Percentiles rank a stretch among this genome's conserved stretches.
Conservation (phyloP, 2,888 invertebrate genomes). For the Agrochola litura region DNA sequence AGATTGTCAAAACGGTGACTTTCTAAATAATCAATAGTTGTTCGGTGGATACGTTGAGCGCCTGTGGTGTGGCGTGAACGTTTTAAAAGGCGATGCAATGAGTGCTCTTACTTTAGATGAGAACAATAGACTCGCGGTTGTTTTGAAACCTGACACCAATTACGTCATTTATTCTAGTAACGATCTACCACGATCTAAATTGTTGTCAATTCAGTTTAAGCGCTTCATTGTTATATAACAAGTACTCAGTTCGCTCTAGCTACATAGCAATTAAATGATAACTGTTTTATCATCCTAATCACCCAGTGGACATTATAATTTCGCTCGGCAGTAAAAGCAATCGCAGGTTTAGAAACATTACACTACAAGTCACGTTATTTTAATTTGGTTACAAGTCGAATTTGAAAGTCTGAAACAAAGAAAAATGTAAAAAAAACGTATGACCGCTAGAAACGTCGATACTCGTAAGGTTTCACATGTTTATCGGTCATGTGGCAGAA, state of each 20-base stretch:
- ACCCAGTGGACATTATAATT: constrained; percentile 39
- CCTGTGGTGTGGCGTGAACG: constrained; percentile 67
- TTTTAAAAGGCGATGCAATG: constrained; percentile 66
- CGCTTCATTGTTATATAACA: constrained; percentile 65
- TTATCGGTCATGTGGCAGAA: constrained; percentile 60
- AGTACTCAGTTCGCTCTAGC: constrained; percentile 74
- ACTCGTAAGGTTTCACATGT: constrained; percentile 74
- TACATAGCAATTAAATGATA: constrained; percentile 57
- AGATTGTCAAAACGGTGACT: constrained; percentile 30
- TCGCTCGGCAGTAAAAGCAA: constrained; percentile 48
- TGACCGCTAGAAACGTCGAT: constrained; percentile 49
- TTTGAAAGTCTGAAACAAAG: constrained; percentile 22
- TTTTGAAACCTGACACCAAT: constrained; percentile 76
- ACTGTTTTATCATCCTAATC: constrained; percentile 43
- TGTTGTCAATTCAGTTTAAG: constrained; percentile 63
- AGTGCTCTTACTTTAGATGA: constrained; percentile 72
- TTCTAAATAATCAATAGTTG: constrained; percentile 29
- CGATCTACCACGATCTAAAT: constrained; percentile 70
- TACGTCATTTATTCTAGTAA: constrained; percentile 74
- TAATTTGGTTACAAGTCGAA: background rate
- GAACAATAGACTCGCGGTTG: constrained; percentile 76
- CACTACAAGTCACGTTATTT: background rate
- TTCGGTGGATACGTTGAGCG: constrained; percentile 36
- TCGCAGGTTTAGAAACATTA: constrained; percentile 38
- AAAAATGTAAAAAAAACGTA: constrained; percentile 17